Evolutionary conservation across 2,888 invertebrate genomes (phyloP).

Genomic region (Hyalella azteca): DNA sequence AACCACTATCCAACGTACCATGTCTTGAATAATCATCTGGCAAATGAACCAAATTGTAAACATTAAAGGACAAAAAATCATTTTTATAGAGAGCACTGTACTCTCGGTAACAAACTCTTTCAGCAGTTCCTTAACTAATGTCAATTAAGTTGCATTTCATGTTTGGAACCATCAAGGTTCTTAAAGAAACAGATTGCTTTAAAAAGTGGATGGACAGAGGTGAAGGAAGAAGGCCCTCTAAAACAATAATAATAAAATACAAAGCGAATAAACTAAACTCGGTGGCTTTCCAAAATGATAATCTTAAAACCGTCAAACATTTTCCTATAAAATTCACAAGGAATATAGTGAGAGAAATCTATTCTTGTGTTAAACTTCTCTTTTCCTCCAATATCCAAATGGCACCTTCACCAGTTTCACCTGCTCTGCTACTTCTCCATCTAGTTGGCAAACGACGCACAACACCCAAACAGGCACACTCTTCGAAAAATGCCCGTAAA

Average conservation of each 20-base stretch:
- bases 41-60: neutral
- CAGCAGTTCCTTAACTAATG: neutral
- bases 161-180: neutral
- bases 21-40: neutral
- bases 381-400: neutral
- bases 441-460: neutral
- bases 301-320: neutral
- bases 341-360: neutral
- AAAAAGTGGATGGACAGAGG: neutral
- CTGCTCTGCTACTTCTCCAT: neutral
- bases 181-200: neutral
- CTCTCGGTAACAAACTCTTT: neutral
- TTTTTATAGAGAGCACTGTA: neutral
- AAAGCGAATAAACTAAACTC: neutral
- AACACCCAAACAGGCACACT: neutral
- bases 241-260: neutral
- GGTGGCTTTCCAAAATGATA: neutral
- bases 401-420: neutral
- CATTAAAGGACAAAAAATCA: neutral
- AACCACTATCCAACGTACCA: neutral
- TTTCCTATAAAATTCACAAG: neutral
- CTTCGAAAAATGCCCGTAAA: too few relatives aligned
- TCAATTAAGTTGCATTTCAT: neutral
- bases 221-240: neutral
- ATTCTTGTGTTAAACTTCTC: neutral